Conservation (phyloP, 2,113 vertebrate genomes). For the Lanius collurio region DNA sequence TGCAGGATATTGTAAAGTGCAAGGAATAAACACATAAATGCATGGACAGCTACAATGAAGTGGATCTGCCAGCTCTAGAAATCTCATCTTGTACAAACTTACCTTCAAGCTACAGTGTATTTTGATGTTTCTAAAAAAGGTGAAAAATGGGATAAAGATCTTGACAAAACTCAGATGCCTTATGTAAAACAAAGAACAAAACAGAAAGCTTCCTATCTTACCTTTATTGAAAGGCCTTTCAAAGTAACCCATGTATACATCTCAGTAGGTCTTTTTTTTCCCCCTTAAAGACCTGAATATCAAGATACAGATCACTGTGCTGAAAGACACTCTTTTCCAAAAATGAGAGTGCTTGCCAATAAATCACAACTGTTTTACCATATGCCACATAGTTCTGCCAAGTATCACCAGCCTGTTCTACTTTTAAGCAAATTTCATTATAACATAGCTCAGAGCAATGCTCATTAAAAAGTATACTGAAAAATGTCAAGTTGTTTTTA, state of each 20-base stretch:
- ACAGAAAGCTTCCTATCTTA: background rate
- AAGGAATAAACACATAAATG: background rate
- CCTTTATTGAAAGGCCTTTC: background rate
- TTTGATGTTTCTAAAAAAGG: background rate
- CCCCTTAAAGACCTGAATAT: conserved; percentile 67
- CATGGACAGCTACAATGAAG: background rate
- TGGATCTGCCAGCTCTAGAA: background rate
- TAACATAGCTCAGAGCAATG: conserved; percentile 84
- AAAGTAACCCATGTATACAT: background rate
- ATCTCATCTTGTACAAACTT: background rate
- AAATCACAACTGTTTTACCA: conserved; percentile 92
- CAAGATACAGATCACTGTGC: conserved; percentile 73
- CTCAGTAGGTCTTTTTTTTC: background rate
- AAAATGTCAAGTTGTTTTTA: conserved; percentile 85
- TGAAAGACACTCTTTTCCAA: conserved; percentile 78
- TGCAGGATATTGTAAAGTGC: background rate
- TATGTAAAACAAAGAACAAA: background rate
- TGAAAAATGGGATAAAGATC: background rate
- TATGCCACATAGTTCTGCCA: conserved; percentile 90
- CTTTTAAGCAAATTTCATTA: conserved; percentile 93
- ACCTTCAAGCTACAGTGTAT: background rate
- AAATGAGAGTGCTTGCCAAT: conserved; percentile 78
- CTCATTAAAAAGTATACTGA: conserved; percentile 89
- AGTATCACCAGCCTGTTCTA: conserved; percentile 85
- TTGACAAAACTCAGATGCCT: background rate